Evolutionary conservation across 2,888 invertebrate genomes (phyloP).

Genomic region (Kryphioiulus occultus): DNA sequence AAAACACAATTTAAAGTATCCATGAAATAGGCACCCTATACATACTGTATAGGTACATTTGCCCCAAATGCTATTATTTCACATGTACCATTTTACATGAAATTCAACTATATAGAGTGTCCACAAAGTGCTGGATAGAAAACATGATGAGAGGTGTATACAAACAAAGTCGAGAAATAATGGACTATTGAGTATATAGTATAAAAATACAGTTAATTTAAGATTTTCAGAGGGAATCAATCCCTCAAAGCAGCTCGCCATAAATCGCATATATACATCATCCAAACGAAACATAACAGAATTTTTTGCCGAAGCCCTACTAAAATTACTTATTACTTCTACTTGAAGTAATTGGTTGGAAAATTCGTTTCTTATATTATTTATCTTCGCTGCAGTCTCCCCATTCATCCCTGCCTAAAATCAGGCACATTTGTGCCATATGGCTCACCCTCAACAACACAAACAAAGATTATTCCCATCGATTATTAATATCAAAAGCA

Average conservation of each 20-base stretch:
- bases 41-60: too few relatives aligned
- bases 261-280: not conserved
- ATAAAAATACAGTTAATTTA: too few relatives aligned
- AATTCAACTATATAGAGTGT: too few relatives aligned
- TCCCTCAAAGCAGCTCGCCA: not conserved
- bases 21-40: too few relatives aligned
- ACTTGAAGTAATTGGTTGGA: not conserved
- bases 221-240: not conserved
- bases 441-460: slow-evolving; percentile 4
- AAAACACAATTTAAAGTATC: too few relatives aligned
- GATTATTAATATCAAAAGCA: slow-evolving; percentile 24
- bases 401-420: not conserved
- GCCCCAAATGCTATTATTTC: too few relatives aligned
- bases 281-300: not conserved
- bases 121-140: too few relatives aligned
- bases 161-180: too few relatives aligned
- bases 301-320: not conserved
- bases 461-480: not conserved
- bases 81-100: too few relatives aligned
- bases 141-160: too few relatives aligned
- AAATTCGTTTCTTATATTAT: slow-evolving; percentile 13
- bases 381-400: not conserved
- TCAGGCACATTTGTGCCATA: not conserved
- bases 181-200: too few relatives aligned
- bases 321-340: not conserved